A percentile compares a stretch with the other conserved stretches of the same genome.
These are phyloP conservation scores for Matsumurasca onukii DNA, from an alignment of 1,140 invertebrate species.

Conservation along the genomic window DNA sequence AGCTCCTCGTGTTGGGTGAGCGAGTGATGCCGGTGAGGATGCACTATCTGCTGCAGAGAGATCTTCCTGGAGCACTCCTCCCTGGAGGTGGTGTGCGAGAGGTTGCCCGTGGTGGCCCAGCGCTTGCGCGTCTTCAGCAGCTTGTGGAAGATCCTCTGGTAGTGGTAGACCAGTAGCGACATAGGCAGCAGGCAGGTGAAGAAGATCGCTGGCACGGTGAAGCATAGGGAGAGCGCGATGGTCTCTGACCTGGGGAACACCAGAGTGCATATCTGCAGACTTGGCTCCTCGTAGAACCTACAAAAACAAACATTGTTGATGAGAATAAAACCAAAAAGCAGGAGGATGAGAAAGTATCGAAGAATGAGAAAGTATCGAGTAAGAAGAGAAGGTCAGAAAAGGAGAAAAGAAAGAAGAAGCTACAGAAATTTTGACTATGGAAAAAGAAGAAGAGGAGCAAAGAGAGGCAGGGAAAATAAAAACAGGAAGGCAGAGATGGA, in stretches of 20 bases:
- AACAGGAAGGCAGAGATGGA: too few relatives aligned
- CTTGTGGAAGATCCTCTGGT: constrained; percentile 58
- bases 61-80: constrained; percentile 25
- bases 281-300: constrained; percentile 46
- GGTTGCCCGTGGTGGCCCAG: constrained; percentile 48
- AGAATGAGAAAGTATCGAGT: too few relatives aligned
- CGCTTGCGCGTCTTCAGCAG: constrained; percentile 54
- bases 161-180: constrained; percentile 56
- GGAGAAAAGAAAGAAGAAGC: too few relatives aligned
- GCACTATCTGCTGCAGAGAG: constrained; percentile 31
- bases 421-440: too few relatives aligned
- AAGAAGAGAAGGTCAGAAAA: too few relatives aligned
- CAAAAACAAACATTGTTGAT: too few relatives aligned
- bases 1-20: constrained; percentile 38
- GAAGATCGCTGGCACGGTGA: constrained; percentile 55
- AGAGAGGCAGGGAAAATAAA: too few relatives aligned
- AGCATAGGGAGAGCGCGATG: constrained; percentile 54
- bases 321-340: too few relatives aligned
- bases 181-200: constrained; percentile 57
- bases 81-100: not conserved
- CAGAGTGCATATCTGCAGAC: constrained; percentile 53
- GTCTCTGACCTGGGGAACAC: constrained; percentile 54
- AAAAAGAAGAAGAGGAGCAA: too few relatives aligned
- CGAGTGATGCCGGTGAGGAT: not conserved
- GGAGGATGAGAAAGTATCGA: too few relatives aligned